Percentiles rank a stretch among this genome's conserved stretches.
phyloP scores from a whole-genome alignment of 2,797 vertebrate genomes.

The Pristis pectinata region DNA sequence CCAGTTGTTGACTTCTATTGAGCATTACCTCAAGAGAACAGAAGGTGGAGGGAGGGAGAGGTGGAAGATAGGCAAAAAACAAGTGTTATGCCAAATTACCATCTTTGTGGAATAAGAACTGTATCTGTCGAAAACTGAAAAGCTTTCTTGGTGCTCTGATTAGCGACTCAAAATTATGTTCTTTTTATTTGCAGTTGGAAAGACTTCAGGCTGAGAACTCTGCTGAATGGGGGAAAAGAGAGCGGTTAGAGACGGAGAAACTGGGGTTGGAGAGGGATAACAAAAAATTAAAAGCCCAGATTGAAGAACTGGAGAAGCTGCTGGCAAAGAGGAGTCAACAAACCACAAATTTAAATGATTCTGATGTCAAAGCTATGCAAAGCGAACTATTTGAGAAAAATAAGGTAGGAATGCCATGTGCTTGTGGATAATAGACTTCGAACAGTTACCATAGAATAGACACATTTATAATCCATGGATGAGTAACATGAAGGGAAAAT shows the following conservation, averaged over 20 bases:
- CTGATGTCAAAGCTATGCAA: conserved; percentile 37
- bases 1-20: not conserved
- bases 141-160: not conserved
- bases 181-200: conserved; percentile 45
- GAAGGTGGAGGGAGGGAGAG: not conserved
- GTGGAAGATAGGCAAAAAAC: not conserved
- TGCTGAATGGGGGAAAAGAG: conserved; percentile 43
- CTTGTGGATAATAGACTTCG: not conserved
- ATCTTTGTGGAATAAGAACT: not conserved
- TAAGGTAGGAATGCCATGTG: conserved; percentile 35
- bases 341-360: not conserved
- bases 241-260: conserved; percentile 44
- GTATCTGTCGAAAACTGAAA: too few relatives aligned
- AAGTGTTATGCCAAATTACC: not conserved
- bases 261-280: conserved; percentile 49
- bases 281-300: conserved; percentile 45
- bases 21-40: not conserved
- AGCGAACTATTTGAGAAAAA: conserved; percentile 35
- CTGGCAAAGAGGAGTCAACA: conserved; percentile 40
- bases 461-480: not conserved
- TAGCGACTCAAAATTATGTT: not conserved
- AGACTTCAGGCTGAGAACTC: conserved; percentile 43
- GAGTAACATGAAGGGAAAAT: not conserved
- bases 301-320: conserved; percentile 46
- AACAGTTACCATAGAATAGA: not conserved